phyloP scores from a whole-genome alignment of 2,888 invertebrate species.

The Halictus quadricinctus region DNA sequence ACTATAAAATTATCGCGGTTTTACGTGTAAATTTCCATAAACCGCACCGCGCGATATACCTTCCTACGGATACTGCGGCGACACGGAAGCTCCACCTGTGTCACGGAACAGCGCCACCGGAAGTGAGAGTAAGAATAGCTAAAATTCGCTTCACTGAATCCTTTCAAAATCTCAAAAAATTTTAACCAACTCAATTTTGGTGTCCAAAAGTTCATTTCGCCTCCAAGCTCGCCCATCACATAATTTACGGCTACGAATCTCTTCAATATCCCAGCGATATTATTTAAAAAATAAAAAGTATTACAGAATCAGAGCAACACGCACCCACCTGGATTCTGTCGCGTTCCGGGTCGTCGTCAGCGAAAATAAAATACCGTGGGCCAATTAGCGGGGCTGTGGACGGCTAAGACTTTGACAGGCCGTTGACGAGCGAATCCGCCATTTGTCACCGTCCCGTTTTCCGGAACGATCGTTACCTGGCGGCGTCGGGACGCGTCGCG shows the following conservation, averaged over 20 bases:
- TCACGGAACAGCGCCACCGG: not conserved
- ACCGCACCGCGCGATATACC: slow-evolving; percentile 37
- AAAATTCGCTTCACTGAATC: not conserved
- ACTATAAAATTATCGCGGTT: slow-evolving; percentile 53
- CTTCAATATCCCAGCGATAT: no score
- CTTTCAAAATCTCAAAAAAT: no score
- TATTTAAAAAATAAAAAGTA: not conserved
- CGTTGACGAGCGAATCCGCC: not conserved
- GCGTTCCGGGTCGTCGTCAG: not conserved
- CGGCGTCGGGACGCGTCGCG: not conserved
- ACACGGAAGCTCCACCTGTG: slow-evolving; percentile 31
- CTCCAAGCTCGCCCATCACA: no score
- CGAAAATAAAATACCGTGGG: not conserved
- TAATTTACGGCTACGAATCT: no score
- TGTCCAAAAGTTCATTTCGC: no score
- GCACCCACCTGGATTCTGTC: not conserved
- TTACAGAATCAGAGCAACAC: no score
- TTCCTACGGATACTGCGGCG: slow-evolving; percentile 35
- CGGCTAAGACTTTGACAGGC: slow-evolving; percentile 1
- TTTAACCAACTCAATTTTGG: no score
- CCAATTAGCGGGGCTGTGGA: not conserved
- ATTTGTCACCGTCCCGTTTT: slow-evolving; percentile 4
- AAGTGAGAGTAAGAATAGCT: not conserved
- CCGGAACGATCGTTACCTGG: not conserved
- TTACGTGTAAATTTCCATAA: slow-evolving; percentile 60